Base-by-base conservation (phyloP, 2,113 vertebrate genomes). In the Proteles cristata region DNA sequence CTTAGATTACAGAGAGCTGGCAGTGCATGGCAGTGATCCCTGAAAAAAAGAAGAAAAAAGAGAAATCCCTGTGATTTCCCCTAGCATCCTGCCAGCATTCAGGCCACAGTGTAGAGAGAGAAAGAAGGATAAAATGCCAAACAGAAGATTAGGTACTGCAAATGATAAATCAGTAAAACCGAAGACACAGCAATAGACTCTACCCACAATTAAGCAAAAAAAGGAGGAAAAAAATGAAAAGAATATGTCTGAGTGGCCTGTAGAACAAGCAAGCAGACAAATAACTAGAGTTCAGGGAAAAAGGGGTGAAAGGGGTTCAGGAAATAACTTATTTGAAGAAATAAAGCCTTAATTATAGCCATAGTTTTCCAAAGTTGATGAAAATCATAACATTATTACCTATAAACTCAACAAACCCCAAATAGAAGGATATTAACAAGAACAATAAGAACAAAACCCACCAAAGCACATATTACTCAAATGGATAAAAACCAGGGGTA, bases 261-360 rank as follows among this genome's bases (percentile, higher is more conserved):
- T 2, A 63, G 48, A 23, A 79, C 7, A 76, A 35, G 28, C 53
- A 39, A 84, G 39, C 21, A 79, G 16, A 50, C 1, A 93, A 17
- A 84, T 10, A 53, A 63, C n/a, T 53, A 10, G 14, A 92, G 5
- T 14, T 16, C 2, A 25, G 12, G 28, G 28, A n/a, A 39, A 9
- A n/a, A 63, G 8, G 2, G 2, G 16, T 55, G 0, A 68, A 69
- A 84, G 0, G 2, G 6, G 3, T 2, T 58, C 11, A 81, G 35
- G 63, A 88, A 69, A 50, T 31, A 95, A 92, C 7, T 93, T 73
- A 86, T 53, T 66, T 90, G 68, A 81, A 76, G 15, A 94, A 88
- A 80, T 39, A 65, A 65, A 16, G 35, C 0, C 19, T 76, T 88
- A 23, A 35, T 83, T 17, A 91, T 68, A 53, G 2, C 17, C 5